A percentile compares a stretch with the other conserved stretches of the same genome.
phyloP scores from a whole-genome alignment of 2,888 invertebrate genomes.

The Hermodice carunculata region DNA sequence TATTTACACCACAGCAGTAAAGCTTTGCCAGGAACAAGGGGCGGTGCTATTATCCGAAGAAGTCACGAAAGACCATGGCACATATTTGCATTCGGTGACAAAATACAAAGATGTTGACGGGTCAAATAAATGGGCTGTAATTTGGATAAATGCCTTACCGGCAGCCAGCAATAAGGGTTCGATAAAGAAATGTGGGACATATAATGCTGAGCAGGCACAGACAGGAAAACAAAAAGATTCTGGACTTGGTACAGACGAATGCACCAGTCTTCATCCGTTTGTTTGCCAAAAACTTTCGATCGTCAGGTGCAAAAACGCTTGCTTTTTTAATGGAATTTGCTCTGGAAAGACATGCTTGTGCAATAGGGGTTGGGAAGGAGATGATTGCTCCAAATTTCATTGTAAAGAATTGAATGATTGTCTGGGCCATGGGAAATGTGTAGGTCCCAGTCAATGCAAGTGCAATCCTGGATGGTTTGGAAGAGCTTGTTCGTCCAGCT shows the following conservation, averaged over 20 bases:
- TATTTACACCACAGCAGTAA: background rate
- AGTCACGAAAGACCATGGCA: background rate
- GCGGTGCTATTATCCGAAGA: background rate
- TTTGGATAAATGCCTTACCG: background rate
- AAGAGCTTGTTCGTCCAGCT: background rate
- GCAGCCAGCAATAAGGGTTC: no score
- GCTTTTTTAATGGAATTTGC: background rate
- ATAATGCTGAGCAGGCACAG: no score
- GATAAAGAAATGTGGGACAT: no score
- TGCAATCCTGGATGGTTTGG: background rate
- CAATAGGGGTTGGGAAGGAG: background rate
- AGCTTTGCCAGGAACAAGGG: background rate
- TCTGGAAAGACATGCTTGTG: background rate
- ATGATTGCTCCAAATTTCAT: background rate
- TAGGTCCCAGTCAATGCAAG: background rate
- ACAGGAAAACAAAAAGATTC: no score
- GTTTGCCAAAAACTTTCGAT: conserved; percentile 1
- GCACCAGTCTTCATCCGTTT: background rate
- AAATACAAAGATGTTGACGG: conserved; percentile 6
- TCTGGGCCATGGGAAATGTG: background rate
- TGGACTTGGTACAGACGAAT: no score
- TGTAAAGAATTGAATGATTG: background rate
- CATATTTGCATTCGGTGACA: background rate
- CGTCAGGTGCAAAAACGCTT: background rate
- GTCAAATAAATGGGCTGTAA: background rate